A percentile compares a stretch with the other conserved stretches of the same genome.
Conservation (phyloP, 1,140 invertebrate genomes). For the Diabrotica virgifera region DNA sequence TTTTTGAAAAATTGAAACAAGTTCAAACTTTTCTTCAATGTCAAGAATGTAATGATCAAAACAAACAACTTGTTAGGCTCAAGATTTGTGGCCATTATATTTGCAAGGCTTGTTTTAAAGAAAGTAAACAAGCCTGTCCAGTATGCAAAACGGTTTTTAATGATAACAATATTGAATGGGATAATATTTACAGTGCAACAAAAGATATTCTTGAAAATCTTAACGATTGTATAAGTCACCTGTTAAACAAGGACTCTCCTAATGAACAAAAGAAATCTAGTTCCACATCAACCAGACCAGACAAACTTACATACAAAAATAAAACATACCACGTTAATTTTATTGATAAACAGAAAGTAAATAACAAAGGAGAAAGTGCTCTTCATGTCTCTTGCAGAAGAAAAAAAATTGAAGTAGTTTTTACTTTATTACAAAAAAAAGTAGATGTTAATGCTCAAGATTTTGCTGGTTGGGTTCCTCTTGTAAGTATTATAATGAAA, state of each 20-base stretch:
- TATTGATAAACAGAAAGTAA: constrained; percentile 33
- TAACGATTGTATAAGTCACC: constrained; percentile 10
- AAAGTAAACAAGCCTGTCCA: constrained; percentile 20
- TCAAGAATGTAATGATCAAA: constrained; percentile 22
- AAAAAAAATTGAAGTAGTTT: constrained; percentile 54
- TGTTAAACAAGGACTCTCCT: neutral
- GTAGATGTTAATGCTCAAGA: constrained; percentile 72
- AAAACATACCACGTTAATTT: constrained; percentile 26
- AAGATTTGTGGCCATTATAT: constrained; percentile 32
- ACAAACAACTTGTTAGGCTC: constrained; percentile 19
- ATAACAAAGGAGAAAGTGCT: constrained; percentile 58
- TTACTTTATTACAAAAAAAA: constrained; percentile 56
- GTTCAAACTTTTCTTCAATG: neutral
- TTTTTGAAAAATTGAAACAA: neutral
- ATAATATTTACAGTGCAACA: constrained; percentile 22
- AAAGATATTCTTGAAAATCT: constrained; percentile 18
- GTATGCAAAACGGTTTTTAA: constrained; percentile 26
- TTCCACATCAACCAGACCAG: neutral
- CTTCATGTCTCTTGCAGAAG: constrained; percentile 57
- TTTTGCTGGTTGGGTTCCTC: constrained; percentile 73
- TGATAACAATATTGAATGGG: constrained; percentile 18
- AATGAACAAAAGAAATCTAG: neutral
- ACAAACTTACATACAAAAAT: constrained; percentile 22
- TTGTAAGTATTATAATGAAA: constrained; percentile 41
- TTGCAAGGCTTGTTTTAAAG: constrained; percentile 24